Evolutionary conservation across 2,888 invertebrate genomes (phyloP).

Genomic region (Dicyrtomina minuta): DNA sequence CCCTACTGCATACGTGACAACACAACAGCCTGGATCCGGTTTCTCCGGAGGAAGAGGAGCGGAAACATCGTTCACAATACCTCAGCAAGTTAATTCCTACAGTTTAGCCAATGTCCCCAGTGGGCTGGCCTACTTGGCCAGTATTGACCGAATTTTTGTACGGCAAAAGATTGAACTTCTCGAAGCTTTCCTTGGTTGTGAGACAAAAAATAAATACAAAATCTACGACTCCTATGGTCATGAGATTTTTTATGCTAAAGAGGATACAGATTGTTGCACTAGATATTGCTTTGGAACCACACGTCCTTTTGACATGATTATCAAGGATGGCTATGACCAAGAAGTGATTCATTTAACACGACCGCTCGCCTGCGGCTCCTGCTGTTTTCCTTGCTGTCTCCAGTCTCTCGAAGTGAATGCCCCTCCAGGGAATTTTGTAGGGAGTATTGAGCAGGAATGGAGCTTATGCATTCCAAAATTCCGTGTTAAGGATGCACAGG

Average conservation of each 20-base stretch:
- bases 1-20: too few relatives aligned
- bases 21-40: too few relatives aligned
- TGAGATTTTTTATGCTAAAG: slow-evolving; percentile 5
- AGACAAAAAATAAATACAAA: slow-evolving; percentile 16
- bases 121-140: slow-evolving; percentile 87
- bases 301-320: slow-evolving; percentile 15
- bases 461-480: slow-evolving; percentile 51
- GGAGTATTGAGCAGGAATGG: slow-evolving; percentile 30
- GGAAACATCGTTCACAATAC: too few relatives aligned
- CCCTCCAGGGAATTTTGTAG: slow-evolving; percentile 7
- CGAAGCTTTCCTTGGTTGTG: slow-evolving; percentile 58
- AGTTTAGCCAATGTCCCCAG: too few relatives aligned
- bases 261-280: slow-evolving; percentile 23
- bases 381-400: slow-evolving; percentile 23
- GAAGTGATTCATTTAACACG: slow-evolving; percentile 16
- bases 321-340: slow-evolving; percentile 5
- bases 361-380: slow-evolving; percentile 15
- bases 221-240: background rate
- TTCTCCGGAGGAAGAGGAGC: too few relatives aligned
- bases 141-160: slow-evolving; percentile 78
- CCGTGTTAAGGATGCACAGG: slow-evolving; percentile 54
- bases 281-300: slow-evolving; percentile 3
- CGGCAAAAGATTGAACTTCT: slow-evolving; percentile 78
- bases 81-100: too few relatives aligned
- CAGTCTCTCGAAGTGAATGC: background rate